Evolutionary conservation across 2,888 invertebrate species (phyloP).

Genomic region (Sinelater perroti): DNA sequence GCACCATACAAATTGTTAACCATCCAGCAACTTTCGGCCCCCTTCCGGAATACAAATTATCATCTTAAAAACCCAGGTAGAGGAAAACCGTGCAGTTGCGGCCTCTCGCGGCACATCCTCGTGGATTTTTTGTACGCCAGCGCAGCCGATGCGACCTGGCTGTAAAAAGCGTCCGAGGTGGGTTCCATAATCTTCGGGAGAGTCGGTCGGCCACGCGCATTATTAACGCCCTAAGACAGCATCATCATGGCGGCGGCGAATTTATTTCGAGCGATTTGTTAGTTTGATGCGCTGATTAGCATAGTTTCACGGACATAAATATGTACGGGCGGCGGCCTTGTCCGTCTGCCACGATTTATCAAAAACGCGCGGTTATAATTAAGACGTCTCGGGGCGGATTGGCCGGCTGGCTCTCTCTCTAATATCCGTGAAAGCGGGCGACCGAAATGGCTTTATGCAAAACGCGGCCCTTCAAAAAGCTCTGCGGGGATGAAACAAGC

Average conservation of each 20-base stretch:
- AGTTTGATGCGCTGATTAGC: conserved; percentile 41
- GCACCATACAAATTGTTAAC: conserved; percentile 24
- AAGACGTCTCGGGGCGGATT: conserved; percentile 34
- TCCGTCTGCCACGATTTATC: conserved; percentile 39
- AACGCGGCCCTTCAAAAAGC: conserved; percentile 31
- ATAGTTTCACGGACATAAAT: conserved; percentile 40
- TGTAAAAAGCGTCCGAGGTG: too few relatives aligned
- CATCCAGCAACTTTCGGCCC: conserved; percentile 4
- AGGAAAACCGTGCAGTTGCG: too few relatives aligned
- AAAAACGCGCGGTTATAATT: conserved; percentile 37
- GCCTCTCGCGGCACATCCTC: too few relatives aligned
- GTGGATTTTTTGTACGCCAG: too few relatives aligned
- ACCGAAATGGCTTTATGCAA: conserved; percentile 27
- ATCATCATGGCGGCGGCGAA: conserved; percentile 28
- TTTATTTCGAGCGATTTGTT: conserved; percentile 43
- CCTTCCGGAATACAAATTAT: conserved; percentile 20
- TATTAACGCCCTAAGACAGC: conserved; percentile 19
- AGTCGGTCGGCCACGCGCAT: conserved; percentile 1
- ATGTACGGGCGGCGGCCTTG: conserved; percentile 35
- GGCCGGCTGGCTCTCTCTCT: conserved; percentile 26
- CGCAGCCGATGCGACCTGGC: too few relatives aligned
- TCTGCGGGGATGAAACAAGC: conserved; percentile 36
- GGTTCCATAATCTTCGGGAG: not conserved
- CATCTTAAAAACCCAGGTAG: conserved; percentile 9
- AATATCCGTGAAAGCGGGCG: conserved; percentile 33